Evolutionary conservation across 2,113 vertebrate genomes (phyloP).

Genomic region (Sturnira hondurensis): DNA sequence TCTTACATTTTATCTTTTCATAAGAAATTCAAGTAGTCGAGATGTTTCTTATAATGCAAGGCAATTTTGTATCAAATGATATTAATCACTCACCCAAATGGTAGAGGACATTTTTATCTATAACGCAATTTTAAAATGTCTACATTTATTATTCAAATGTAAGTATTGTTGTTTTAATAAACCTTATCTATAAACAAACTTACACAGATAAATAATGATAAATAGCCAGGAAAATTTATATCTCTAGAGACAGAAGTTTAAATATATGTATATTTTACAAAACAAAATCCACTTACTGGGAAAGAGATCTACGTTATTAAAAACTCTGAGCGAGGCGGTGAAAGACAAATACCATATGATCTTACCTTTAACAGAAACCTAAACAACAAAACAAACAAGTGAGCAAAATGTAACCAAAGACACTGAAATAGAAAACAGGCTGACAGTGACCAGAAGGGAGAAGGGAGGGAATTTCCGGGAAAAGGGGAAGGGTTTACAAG

Average conservation of each 20-base stretch:
- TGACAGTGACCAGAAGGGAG: too few relatives aligned
- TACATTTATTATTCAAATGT: neutral
- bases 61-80: neutral
- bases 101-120: neutral
- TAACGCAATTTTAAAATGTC: neutral
- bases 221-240: neutral
- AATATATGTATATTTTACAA: neutral
- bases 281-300: neutral
- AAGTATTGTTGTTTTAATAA: neutral
- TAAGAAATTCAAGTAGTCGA: neutral
- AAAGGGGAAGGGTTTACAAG: too few relatives aligned
- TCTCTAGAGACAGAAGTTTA: neutral
- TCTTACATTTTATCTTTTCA: neutral
- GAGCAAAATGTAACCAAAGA: too few relatives aligned
- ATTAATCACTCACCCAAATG: neutral
- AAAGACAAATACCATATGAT: too few relatives aligned
- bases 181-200: neutral
- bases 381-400: too few relatives aligned
- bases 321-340: too few relatives aligned
- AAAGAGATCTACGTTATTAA: neutral
- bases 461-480: too few relatives aligned
- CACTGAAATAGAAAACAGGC: too few relatives aligned
- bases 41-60: neutral
- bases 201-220: neutral
- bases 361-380: too few relatives aligned